Percentiles rank a stretch among this genome's conserved stretches.
These are phyloP conservation scores for Ophion costatus DNA, from an alignment of 2,888 invertebrate genomes.

Conservation along the genomic window DNA sequence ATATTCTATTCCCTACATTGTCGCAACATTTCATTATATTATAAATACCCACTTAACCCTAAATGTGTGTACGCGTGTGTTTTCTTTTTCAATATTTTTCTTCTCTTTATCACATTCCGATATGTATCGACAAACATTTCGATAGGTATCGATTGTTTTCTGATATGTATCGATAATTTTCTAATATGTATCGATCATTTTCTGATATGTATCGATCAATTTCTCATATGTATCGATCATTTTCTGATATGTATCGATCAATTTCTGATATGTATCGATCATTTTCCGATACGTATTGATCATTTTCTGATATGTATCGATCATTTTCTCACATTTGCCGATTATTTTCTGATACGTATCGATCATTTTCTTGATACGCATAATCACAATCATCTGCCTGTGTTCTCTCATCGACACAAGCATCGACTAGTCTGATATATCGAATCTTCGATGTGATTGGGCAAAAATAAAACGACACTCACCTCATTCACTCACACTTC, in stretches of 20 bases:
- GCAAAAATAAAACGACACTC: conserved; percentile 26
- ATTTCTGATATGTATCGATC: conserved; percentile 25
- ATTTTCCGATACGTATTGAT: neutral
- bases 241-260: conserved; percentile 1
- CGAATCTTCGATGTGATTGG: conserved; percentile 47
- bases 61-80: neutral
- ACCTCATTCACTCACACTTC: conserved; percentile 36
- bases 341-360: conserved; percentile 33
- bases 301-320: too few relatives aligned
- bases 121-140: conserved; percentile 41
- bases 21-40: conserved; percentile 24
- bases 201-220: conserved; percentile 19
- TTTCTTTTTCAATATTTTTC: conserved; percentile 13
- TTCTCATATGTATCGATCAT: conserved; percentile 35
- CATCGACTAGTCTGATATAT: conserved; percentile 56
- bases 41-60: conserved; percentile 1
- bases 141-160: conserved; percentile 29
- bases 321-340: too few relatives aligned
- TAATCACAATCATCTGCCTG: neutral
- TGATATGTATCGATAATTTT: conserved; percentile 38
- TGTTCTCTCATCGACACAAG: neutral
- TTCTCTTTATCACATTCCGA: conserved; percentile 62
- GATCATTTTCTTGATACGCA: conserved; percentile 21
- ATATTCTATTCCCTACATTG: neutral
- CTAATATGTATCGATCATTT: neutral